Conservation (phyloP, 2,113 vertebrate species). For the Marmota flaviventris region DNA sequence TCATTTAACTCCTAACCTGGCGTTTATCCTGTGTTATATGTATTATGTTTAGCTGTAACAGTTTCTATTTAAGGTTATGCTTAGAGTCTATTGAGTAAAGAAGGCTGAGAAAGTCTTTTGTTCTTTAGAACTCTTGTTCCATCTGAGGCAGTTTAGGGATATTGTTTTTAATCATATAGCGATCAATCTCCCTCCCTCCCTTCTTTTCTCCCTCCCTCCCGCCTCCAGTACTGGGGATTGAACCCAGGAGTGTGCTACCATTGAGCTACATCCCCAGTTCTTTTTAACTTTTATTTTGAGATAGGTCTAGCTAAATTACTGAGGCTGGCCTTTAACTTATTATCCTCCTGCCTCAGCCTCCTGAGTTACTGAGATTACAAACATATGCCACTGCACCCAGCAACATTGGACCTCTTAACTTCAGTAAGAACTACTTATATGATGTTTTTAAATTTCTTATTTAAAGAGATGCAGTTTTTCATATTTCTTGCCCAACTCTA, state of each 20-base stretch:
- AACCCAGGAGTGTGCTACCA: too few relatives aligned
- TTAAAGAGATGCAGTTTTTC: constrained; percentile 42
- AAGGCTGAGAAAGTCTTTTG: not conserved
- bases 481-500: not conserved
- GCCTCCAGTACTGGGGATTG: too few relatives aligned
- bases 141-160: too few relatives aligned
- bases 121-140: not conserved
- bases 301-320: too few relatives aligned
- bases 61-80: constrained; percentile 14
- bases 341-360: too few relatives aligned
- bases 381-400: too few relatives aligned
- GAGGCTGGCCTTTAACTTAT: too few relatives aligned
- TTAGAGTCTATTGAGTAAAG: not conserved
- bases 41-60: not conserved
- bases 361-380: too few relatives aligned
- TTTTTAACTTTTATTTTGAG: too few relatives aligned
- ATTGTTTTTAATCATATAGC: not conserved
- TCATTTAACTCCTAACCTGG: constrained; percentile 62
- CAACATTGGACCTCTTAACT: not conserved
- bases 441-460: not conserved
- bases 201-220: too few relatives aligned
- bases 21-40: constrained; percentile 19
- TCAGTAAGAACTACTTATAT: not conserved
- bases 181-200: too few relatives aligned
- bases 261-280: too few relatives aligned